Evolutionary conservation across 2,113 vertebrate species (phyloP).

Genomic region (Grus americana): DNA sequence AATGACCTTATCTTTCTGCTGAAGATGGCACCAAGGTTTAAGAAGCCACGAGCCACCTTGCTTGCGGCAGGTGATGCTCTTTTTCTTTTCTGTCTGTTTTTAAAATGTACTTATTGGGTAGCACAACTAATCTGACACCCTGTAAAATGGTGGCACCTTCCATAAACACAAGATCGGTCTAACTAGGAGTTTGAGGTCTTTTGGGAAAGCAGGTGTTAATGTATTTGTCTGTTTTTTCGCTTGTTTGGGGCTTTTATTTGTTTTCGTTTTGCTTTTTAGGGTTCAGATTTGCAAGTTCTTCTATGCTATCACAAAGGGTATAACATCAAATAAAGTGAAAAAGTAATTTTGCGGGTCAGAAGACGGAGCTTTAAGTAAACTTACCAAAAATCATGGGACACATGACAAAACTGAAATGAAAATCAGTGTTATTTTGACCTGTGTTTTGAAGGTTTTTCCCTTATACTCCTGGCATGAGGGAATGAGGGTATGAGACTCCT

Average conservation of each 20-base stretch:
- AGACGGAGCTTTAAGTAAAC: not conserved
- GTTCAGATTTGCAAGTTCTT: not conserved
- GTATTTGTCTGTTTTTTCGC: not conserved
- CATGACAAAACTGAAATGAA: not conserved
- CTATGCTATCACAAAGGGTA: not conserved
- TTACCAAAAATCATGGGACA: not conserved
- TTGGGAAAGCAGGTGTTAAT: not conserved
- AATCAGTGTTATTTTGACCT: not conserved
- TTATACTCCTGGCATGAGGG: not conserved
- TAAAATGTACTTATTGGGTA: not conserved
- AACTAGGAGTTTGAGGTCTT: not conserved
- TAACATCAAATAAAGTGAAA: not conserved
- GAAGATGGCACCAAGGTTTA: not conserved
- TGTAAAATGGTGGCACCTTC: not conserved
- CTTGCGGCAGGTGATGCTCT: not conserved
- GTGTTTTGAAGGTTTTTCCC: not conserved
- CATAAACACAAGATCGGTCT: not conserved
- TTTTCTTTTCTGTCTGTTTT: not conserved
- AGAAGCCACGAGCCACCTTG: not conserved
- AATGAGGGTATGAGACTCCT: not conserved
- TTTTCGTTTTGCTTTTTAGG: not conserved
- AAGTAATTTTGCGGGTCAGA: not conserved
- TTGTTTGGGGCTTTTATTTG: rapidly evolving
- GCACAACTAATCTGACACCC: not conserved
- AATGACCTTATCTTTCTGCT: not conserved